phyloP scores from a whole-genome alignment of 2,888 invertebrate species.

The Dasysyrphus tricinctus region DNA sequence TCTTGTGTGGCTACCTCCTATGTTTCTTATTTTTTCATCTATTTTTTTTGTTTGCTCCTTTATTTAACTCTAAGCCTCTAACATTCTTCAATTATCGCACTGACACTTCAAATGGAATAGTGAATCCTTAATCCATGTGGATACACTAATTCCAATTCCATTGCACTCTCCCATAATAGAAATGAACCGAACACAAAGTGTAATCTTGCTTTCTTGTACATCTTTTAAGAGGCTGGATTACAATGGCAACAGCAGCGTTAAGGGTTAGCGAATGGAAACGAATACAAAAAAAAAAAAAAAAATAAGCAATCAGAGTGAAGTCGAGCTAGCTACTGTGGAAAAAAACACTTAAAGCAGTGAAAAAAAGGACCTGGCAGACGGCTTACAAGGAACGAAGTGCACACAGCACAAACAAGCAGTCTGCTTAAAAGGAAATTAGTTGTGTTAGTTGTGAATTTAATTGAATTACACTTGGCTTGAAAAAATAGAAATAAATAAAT shows the following conservation, averaged over 20 bases:
- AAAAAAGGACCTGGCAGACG: constrained; percentile 38
- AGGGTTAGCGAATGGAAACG: constrained; percentile 15
- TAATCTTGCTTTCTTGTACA: constrained; percentile 16
- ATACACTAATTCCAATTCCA: constrained; percentile 47
- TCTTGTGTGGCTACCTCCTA: neutral
- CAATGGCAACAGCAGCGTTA: neutral
- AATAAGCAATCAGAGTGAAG: constrained; percentile 27
- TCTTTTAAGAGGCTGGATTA: constrained; percentile 54
- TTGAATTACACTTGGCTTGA: constrained; percentile 56
- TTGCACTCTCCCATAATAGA: constrained; percentile 9
- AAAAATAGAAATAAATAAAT: neutral
- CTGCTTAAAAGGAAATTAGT: constrained; percentile 57
- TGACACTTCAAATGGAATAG: constrained; percentile 49
- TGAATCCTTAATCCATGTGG: constrained; percentile 54
- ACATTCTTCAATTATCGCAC: constrained; percentile 65
- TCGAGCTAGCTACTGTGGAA: neutral
- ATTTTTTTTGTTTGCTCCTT: neutral
- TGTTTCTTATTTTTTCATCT: neutral
- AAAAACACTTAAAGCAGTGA: neutral
- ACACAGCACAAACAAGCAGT: constrained; percentile 20
- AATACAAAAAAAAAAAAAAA: constrained; percentile 39
- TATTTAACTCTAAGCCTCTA: constrained; percentile 39
- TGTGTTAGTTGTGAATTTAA: constrained; percentile 66
- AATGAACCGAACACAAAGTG: constrained; percentile 27
- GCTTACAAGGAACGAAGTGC: constrained; percentile 37